Evolutionary conservation across 2,797 vertebrate species (phyloP).

Genomic region (Avahi laniger): DNA sequence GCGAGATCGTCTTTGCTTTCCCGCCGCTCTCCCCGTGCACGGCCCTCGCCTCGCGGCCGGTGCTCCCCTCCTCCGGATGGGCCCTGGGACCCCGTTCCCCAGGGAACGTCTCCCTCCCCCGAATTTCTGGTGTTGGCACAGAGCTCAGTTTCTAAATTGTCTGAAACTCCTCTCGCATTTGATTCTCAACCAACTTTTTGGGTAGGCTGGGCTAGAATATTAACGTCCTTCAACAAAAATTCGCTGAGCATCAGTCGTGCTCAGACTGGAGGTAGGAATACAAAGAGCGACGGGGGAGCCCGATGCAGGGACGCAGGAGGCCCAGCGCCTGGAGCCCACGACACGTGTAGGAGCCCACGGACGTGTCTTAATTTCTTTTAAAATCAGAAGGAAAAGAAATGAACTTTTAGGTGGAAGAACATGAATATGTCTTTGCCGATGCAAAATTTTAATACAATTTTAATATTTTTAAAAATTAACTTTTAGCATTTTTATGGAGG

Average conservation of each 20-base stretch:
- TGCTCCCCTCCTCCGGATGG: background rate
- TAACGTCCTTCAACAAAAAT: background rate
- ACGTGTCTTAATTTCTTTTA: constrained; percentile 17
- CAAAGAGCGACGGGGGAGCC: background rate
- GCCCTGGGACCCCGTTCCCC: background rate
- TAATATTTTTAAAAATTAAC: background rate
- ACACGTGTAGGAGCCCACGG: background rate
- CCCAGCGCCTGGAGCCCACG: background rate
- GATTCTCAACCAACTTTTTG: background rate
- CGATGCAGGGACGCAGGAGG: background rate
- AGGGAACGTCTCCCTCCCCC: background rate
- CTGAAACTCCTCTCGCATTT: background rate
- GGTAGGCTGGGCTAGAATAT: background rate
- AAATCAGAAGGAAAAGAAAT: background rate
- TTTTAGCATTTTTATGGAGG: background rate
- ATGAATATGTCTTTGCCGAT: background rate
- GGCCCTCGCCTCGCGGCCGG: too few species aligned
- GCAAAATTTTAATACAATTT: background rate
- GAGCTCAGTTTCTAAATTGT: background rate
- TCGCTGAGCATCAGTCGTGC: background rate
- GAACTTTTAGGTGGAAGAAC: background rate
- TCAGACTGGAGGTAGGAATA: background rate
- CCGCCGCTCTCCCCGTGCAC: background rate
- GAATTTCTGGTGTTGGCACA: background rate
- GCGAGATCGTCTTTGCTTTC: background rate